Percentiles rank a stretch among this genome's conserved stretches.
phyloP scores from a whole-genome alignment of 1,140 invertebrate genomes.

The Lethrus apterus region DNA sequence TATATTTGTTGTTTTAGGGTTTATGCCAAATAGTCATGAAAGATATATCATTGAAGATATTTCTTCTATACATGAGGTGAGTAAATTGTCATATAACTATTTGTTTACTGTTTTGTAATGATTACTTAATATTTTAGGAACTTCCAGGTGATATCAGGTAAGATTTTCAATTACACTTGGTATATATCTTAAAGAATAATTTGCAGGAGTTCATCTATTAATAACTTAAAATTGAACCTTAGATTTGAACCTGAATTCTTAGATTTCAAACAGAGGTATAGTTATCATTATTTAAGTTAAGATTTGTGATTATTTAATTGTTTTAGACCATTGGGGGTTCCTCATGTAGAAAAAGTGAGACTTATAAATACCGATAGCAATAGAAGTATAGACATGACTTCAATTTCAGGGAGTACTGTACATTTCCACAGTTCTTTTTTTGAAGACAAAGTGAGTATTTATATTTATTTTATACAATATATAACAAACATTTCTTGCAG shows the following conservation, averaged over 20 bases:
- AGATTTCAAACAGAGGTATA: slow-evolving; percentile 63
- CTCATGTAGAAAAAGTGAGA: slow-evolving; percentile 70
- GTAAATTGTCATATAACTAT: slow-evolving; percentile 4
- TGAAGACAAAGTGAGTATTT: slow-evolving; percentile 67
- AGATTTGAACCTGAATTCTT: slow-evolving; percentile 56
- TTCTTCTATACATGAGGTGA: slow-evolving; percentile 36
- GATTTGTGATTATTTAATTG: slow-evolving; percentile 3
- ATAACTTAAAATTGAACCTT: slow-evolving; percentile 38
- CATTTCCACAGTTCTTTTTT: slow-evolving; percentile 92
- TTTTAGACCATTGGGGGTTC: slow-evolving; percentile 72
- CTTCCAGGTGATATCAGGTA: slow-evolving; percentile 28
- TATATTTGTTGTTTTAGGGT: slow-evolving; percentile 29
- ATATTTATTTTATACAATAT: slow-evolving; percentile 14
- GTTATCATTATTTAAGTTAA: slow-evolving; percentile 16
- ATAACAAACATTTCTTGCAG: slow-evolving; percentile 45
- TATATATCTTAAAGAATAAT: slow-evolving; percentile 11
- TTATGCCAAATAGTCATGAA: slow-evolving; percentile 35
- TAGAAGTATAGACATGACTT: slow-evolving; percentile 70
- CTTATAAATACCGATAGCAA: slow-evolving; percentile 69
- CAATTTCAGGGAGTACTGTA: slow-evolving; percentile 78
- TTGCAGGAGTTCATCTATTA: slow-evolving; percentile 35
- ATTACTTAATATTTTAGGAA: slow-evolving; percentile 28
- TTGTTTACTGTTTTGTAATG: slow-evolving; percentile 16
- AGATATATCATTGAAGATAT: slow-evolving; percentile 38
- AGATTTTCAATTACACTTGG: slow-evolving; percentile 8